Evolutionary conservation across 2,888 invertebrate genomes (phyloP).

Genomic region (Philereme vetulata): DNA sequence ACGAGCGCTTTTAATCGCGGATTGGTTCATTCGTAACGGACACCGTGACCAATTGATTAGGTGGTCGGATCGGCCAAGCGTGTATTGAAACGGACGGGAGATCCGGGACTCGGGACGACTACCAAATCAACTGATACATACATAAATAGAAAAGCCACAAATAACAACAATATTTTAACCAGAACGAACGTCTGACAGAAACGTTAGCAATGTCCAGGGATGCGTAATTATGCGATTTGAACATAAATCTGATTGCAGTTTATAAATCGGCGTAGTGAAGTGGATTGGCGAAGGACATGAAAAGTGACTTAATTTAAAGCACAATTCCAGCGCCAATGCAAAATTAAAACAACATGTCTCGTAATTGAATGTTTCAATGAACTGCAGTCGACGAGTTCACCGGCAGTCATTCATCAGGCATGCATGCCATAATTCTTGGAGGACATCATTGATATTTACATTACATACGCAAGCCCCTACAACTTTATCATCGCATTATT

Average conservation of each 20-base stretch:
- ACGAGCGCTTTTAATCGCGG: slow-evolving; percentile 45
- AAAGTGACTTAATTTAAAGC: slow-evolving; percentile 38
- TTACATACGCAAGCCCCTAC: slow-evolving; percentile 26
- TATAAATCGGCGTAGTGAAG: slow-evolving; percentile 51
- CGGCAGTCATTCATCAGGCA: slow-evolving; percentile 50
- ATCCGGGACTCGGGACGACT: slow-evolving; percentile 39
- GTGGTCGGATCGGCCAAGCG: slow-evolving; percentile 54
- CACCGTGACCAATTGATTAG: slow-evolving; percentile 64
- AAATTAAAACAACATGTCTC: slow-evolving; percentile 47
- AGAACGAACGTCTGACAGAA: slow-evolving; percentile 39
- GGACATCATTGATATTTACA: slow-evolving; percentile 38
- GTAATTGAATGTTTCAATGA: slow-evolving; percentile 63
- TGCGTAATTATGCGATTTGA: slow-evolving; percentile 52
- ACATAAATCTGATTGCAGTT: slow-evolving; percentile 54
- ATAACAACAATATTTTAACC: slow-evolving; percentile 43
- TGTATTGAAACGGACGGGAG: slow-evolving; percentile 58
- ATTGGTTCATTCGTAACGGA: slow-evolving; percentile 55
- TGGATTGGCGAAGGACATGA: slow-evolving; percentile 40
- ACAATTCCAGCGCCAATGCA: slow-evolving; percentile 33
- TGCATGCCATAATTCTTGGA: slow-evolving; percentile 50
- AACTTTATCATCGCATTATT: background rate
- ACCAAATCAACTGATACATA: slow-evolving; percentile 52
- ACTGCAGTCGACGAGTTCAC: slow-evolving; percentile 56
- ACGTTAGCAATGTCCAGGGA: slow-evolving; percentile 41
- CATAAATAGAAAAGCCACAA: slow-evolving; percentile 37